Evolutionary conservation across 2,797 vertebrate species (phyloP).

Genomic region (Falco columbarius): DNA sequence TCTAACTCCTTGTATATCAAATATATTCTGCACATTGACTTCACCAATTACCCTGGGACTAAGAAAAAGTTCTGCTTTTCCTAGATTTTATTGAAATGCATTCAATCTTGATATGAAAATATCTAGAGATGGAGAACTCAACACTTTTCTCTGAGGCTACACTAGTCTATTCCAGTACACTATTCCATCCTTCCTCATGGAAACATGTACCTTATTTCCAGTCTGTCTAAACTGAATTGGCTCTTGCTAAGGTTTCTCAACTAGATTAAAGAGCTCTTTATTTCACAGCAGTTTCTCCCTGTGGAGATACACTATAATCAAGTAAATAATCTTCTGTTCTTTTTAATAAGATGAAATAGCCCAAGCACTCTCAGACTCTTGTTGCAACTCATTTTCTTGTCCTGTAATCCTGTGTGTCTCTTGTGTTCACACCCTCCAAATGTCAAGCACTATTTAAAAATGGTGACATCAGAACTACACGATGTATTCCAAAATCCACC

Average conservation of each 20-base stretch:
- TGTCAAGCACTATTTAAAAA: neutral
- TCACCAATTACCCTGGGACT: neutral
- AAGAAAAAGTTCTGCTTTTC: neutral
- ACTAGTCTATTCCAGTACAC: neutral
- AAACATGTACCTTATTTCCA: slow-evolving; percentile 17
- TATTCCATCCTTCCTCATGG: neutral
- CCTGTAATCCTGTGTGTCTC: neutral
- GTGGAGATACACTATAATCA: slow-evolving; percentile 1
- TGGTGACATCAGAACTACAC: neutral
- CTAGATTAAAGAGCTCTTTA: slow-evolving; percentile 20
- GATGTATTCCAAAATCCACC: neutral
- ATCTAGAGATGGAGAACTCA: neutral
- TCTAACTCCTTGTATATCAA: neutral
- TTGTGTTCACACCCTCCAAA: neutral
- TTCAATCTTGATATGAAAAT: neutral
- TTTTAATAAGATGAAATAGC: slow-evolving; percentile 39
- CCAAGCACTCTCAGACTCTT: neutral
- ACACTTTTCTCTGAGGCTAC: neutral
- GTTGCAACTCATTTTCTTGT: neutral
- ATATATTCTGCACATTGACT: neutral
- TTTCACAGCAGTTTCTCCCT: slow-evolving; percentile 11
- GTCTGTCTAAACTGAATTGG: neutral
- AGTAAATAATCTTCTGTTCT: neutral
- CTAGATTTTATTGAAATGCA: neutral
- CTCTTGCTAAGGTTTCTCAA: neutral